Evolutionary conservation across 2,113 vertebrate species (phyloP).

Genomic region (Caracal caracal): DNA sequence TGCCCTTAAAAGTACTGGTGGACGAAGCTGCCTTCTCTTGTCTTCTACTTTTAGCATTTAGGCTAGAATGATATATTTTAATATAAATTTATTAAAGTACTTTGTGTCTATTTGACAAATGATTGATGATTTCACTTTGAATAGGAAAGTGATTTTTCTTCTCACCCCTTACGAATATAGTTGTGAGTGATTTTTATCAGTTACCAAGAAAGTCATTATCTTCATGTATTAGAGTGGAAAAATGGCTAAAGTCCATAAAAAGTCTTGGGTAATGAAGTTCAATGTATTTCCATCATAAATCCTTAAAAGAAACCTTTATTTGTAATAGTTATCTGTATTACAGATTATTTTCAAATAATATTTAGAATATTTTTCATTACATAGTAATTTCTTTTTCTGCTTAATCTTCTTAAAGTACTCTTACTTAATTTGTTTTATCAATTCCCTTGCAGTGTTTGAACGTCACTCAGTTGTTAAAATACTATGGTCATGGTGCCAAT

Average conservation of each 20-base stretch:
- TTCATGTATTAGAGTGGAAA: not conserved
- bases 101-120: not conserved
- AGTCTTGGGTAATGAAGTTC: not conserved
- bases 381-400: slow-evolving; percentile 47
- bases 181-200: not conserved
- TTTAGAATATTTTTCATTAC: slow-evolving; percentile 10
- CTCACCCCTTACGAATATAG: not conserved
- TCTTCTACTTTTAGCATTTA: not conserved
- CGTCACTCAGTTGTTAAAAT: slow-evolving; percentile 92
- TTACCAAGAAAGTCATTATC: not conserved
- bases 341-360: slow-evolving; percentile 30
- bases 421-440: not conserved
- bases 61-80: not conserved
- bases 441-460: slow-evolving; percentile 93
- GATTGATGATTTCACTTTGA: not conserved
- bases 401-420: slow-evolving; percentile 15
- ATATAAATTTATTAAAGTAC: slow-evolving; percentile 9
- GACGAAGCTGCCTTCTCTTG: not conserved
- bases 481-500: slow-evolving; percentile 91
- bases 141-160: not conserved
- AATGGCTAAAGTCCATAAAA: not conserved
- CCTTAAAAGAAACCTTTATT: not conserved
- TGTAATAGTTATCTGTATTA: not conserved
- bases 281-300: not conserved
- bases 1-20: not conserved